These are phyloP conservation scores for Bubo blakistoni DNA, from an alignment of 2,113 vertebrate species.

Conservation along the genomic window DNA sequence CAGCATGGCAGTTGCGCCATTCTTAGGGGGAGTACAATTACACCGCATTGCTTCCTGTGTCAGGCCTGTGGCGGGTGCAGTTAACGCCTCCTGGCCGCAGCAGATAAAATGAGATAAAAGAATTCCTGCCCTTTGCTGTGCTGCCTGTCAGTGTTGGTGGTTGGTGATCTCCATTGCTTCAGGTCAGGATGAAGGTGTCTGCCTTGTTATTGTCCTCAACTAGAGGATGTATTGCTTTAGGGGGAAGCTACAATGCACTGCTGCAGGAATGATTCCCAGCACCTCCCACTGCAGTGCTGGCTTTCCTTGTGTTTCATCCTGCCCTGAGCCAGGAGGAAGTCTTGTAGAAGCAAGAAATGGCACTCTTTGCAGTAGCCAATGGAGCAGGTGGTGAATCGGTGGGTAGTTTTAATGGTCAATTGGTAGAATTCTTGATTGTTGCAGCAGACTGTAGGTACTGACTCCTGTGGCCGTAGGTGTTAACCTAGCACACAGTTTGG, in stretches of 20 bases:
- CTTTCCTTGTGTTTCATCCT: background rate
- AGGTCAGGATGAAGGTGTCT: background rate
- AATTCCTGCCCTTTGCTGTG: background rate
- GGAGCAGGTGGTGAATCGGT: background rate
- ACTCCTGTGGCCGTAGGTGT: background rate
- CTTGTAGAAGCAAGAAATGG: background rate
- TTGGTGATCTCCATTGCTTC: background rate
- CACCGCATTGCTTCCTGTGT: background rate
- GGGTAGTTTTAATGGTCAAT: background rate
- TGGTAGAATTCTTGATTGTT: background rate
- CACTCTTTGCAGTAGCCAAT: background rate
- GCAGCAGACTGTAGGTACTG: background rate
- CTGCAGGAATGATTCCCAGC: background rate
- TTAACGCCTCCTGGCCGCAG: background rate
- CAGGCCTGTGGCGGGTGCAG: background rate
- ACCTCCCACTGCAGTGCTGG: background rate
- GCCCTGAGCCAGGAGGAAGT: background rate
- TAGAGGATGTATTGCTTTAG: background rate
- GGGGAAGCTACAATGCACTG: background rate
- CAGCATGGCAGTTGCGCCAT: background rate
- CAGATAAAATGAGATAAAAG: background rate
- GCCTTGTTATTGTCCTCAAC: background rate
- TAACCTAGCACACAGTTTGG: background rate
- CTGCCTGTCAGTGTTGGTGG: background rate
- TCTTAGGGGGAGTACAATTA: background rate